phyloP scores from a whole-genome alignment of 64 coral and sea anemone genomes.

The Porites australiensis region DNA sequence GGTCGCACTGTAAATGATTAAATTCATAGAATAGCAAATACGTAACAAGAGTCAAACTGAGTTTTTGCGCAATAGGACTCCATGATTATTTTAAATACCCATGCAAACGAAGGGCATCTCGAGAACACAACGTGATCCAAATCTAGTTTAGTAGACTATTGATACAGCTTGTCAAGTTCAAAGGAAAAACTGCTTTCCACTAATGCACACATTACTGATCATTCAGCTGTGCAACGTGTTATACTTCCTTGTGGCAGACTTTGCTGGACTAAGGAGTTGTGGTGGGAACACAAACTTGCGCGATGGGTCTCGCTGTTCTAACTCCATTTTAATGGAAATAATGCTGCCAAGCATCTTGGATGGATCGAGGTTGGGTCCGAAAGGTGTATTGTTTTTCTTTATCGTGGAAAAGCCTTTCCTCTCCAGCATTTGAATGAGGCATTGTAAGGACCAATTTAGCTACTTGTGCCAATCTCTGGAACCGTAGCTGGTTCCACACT shows the following conservation, averaged over 20 bases:
- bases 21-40: slow-evolving; percentile 10
- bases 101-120: slow-evolving; percentile 47
- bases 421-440: slow-evolving; percentile 61
- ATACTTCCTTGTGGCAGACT: slow-evolving; percentile 40
- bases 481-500: slow-evolving; percentile 32
- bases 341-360: slow-evolving; percentile 25
- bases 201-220: slow-evolving; percentile 16
- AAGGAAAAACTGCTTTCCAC: slow-evolving; percentile 56
- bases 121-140: slow-evolving; percentile 50
- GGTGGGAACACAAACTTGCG: slow-evolving; percentile 30
- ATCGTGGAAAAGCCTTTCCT: slow-evolving; percentile 77
- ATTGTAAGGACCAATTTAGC: slow-evolving; percentile 36
- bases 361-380: slow-evolving; percentile 29
- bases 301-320: slow-evolving; percentile 2
- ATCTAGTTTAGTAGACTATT: slow-evolving; percentile 42
- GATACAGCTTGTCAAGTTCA: slow-evolving; percentile 50
- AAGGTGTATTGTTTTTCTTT: slow-evolving; percentile 68
- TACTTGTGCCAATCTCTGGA: slow-evolving; percentile 18
- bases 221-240: slow-evolving; percentile 12
- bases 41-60: slow-evolving; percentile 28
- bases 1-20: slow-evolving; percentile 12
- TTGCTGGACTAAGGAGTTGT: slow-evolving; percentile 4
- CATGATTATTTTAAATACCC: slow-evolving; percentile 48
- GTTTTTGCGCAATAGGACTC: slow-evolving; percentile 39
- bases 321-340: slow-evolving; percentile 67